These are phyloP conservation scores for Carpatolechia fugitivella DNA, from an alignment of 2,888 invertebrate species.

Conservation along the genomic window DNA sequence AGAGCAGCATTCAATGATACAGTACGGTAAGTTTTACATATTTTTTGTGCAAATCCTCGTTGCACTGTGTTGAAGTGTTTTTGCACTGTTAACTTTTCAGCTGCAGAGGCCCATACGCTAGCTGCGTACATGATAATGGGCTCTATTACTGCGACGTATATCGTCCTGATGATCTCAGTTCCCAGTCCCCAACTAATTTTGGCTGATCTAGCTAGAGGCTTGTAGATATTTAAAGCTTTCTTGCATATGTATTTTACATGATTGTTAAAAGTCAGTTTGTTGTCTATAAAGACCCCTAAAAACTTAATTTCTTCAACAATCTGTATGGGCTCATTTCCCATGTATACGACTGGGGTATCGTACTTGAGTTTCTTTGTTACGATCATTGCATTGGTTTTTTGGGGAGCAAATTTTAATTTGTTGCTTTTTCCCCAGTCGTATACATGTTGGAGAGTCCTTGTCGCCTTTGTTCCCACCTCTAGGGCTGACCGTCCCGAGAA, in stretches of 20 bases:
- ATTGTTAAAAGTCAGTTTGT: not conserved
- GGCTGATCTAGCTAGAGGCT: not conserved
- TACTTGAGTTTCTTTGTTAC: not conserved
- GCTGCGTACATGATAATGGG: not conserved
- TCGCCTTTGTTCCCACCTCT: not conserved
- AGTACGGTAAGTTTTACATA: not conserved
- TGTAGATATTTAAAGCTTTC: not conserved
- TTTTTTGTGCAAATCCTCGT: not conserved
- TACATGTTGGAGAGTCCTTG: no score
- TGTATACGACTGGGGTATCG: not conserved
- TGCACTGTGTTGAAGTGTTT: not conserved
- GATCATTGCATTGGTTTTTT: not conserved
- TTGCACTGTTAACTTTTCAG: not conserved
- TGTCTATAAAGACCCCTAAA: constrained; percentile 11
- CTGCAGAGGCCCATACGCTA: not conserved
- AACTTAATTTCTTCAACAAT: constrained; percentile 17
- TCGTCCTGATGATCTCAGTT: not conserved
- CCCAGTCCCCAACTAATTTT: not conserved
- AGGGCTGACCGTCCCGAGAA: constrained; percentile 8
- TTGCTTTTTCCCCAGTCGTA: not conserved
- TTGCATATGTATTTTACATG: not conserved
- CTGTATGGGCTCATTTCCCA: constrained; percentile 10
- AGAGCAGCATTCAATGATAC: constrained; percentile 9
- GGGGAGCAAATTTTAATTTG: not conserved
- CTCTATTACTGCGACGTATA: not conserved